These are phyloP conservation scores for Phanerotoma sp. DNA, from an alignment of 2,888 invertebrate species.

Conservation along the genomic window DNA sequence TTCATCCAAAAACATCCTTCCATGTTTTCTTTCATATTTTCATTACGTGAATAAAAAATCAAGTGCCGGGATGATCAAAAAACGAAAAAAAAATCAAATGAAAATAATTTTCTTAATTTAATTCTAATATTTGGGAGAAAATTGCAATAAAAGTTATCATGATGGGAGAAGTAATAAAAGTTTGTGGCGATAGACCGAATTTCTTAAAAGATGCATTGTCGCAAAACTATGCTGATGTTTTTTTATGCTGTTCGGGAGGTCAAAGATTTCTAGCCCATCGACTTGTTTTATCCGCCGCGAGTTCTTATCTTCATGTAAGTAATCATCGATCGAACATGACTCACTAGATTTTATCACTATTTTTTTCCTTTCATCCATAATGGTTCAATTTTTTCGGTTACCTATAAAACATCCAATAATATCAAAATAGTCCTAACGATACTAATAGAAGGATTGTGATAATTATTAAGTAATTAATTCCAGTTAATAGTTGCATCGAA, in stretches of 20 bases:
- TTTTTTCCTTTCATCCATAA: too few relatives aligned
- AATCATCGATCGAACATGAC: too few relatives aligned
- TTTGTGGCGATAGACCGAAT: slow-evolving; percentile 45
- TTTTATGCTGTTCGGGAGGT: slow-evolving; percentile 65
- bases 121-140: slow-evolving; percentile 6
- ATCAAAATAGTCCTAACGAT: too few relatives aligned
- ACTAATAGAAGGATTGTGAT: too few relatives aligned
- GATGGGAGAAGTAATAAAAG: slow-evolving; percentile 49
- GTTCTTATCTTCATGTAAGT: slow-evolving; percentile 67
- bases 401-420: too few relatives aligned
- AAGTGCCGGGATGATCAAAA: background rate
- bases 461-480: too few relatives aligned
- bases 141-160: slow-evolving; percentile 9
- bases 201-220: slow-evolving; percentile 56
- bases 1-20: background rate
- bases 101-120: background rate
- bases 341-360: too few relatives aligned
- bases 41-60: background rate
- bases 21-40: background rate
- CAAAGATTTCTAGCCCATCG: slow-evolving; percentile 66
- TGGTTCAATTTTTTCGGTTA: too few relatives aligned
- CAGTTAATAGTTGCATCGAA: too few relatives aligned
- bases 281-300: slow-evolving; percentile 69
- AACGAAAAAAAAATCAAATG: background rate
- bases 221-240: slow-evolving; percentile 65